phyloP scores from a whole-genome alignment of 1,140 invertebrate species.

The Drosophila ogumai region DNA sequence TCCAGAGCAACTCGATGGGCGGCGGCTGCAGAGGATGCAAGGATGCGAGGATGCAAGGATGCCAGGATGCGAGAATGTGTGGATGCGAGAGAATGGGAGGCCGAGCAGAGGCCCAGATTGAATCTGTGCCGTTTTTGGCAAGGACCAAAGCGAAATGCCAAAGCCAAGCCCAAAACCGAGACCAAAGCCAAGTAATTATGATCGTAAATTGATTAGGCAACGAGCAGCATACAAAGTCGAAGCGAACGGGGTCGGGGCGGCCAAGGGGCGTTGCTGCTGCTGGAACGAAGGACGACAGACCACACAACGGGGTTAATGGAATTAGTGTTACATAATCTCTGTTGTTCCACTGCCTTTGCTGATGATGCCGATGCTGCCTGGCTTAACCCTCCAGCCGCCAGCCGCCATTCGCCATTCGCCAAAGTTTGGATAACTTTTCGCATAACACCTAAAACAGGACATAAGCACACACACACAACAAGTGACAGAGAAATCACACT shows the following conservation, averaged over 20 bases:
- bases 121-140: slow-evolving; percentile 55
- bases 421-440: slow-evolving; percentile 14
- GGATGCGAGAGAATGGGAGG: slow-evolving; percentile 2
- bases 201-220: slow-evolving; percentile 76
- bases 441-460: slow-evolving; percentile 13
- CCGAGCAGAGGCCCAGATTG: slow-evolving; percentile 48
- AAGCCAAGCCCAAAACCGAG: slow-evolving; percentile 46
- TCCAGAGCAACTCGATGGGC: background rate
- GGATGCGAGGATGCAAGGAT: slow-evolving; percentile 2
- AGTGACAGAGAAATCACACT: slow-evolving; percentile 15
- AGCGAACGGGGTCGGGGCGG: background rate
- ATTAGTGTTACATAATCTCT: slow-evolving; percentile 56
- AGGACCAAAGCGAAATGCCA: slow-evolving; percentile 40
- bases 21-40: background rate
- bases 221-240: slow-evolving; percentile 20
- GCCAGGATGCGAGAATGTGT: background rate
- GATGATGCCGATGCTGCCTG: background rate
- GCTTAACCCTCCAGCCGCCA: slow-evolving; percentile 19
- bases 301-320: slow-evolving; percentile 57
- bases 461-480: slow-evolving; percentile 1
- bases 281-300: slow-evolving; percentile 13
- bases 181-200: slow-evolving; percentile 76
- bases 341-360: slow-evolving; percentile 27
- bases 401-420: background rate
- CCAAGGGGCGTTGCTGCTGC: slow-evolving; percentile 1